Base-by-base conservation (phyloP, 2,113 vertebrate species). In the Callospermophilus lateralis region DNA sequence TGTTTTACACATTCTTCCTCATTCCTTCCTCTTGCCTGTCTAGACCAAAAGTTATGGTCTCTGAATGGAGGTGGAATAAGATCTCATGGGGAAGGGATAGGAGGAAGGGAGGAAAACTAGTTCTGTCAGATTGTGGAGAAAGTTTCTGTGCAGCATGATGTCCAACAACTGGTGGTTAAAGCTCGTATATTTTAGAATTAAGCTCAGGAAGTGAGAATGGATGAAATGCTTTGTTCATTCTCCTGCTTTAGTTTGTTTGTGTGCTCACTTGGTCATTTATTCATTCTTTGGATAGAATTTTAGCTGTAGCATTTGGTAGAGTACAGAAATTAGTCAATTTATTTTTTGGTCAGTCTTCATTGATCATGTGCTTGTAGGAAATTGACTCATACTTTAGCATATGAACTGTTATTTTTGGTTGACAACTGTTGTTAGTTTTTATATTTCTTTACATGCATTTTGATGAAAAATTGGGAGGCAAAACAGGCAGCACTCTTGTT, bases 311-410 rank as follows among this genome's bases (percentile, higher is more conserved):
- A 37, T n/a, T 17, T 70, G 79, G 5, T 48, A 19, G 19, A 67
- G 51, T 34, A n/a, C 4, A 30, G 65, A 51, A 39, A 45, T 67
- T 51, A 55, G 45, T 79, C 45, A 67, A 1, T 70, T 84, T 42
- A 13, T 67, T 79, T 92, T 48, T 37, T 79, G 70, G 30, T 55
- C 89, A 92, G 0, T 79, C 45, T n/a, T 39, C 48, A 34, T 11
- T 48, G 61, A 37, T 70, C 10, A 67, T 55, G 51, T 3, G 39
- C 30, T 73, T 88, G 19, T 16, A 32, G 53, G 73, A 79, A 72
- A 51, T 94, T 84, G 77, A 79, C 45, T 88, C 77, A 45, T 39
- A 84, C 73, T 79, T 73, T 74, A 77, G 55, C 65, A 87, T 74
- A 1, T 53, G 45, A 53, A 37, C 32, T 92, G 32, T 88, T 42